These are phyloP conservation scores for Asarcornis scutulata DNA, from an alignment of 2,113 vertebrate species.

Conservation along the genomic window DNA sequence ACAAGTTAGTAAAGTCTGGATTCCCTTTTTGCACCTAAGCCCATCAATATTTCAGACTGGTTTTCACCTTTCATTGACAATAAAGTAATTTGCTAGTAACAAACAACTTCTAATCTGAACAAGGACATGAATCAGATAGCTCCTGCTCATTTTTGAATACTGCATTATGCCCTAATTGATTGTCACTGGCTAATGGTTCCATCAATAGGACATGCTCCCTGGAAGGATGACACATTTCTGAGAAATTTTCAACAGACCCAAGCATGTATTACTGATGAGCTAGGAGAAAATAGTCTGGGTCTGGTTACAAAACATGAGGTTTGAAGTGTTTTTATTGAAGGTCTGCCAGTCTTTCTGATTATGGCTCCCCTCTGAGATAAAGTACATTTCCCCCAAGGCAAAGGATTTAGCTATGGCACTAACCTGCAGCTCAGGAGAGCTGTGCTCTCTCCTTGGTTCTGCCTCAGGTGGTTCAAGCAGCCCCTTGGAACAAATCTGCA, in stretches of 20 bases:
- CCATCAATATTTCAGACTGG: not conserved
- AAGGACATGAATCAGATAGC: not conserved
- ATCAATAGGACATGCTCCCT: not conserved
- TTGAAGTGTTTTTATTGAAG: slow-evolving; percentile 10
- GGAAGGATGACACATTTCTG: not conserved
- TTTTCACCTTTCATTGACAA: slow-evolving; percentile 8
- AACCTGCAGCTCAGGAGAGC: not conserved
- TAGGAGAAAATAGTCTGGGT: not conserved
- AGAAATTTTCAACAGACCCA: not conserved
- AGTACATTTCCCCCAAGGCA: not conserved
- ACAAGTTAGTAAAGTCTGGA: not conserved
- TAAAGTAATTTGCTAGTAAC: not conserved
- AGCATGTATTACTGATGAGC: not conserved
- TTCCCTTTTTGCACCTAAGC: not conserved
- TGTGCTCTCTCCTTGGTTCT: not conserved
- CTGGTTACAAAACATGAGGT: not conserved
- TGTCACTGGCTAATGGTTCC: slow-evolving; percentile 25
- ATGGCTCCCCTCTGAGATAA: not conserved
- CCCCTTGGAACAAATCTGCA: not conserved
- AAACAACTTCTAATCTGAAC: not conserved
- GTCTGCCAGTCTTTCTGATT: not conserved
- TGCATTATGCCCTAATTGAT: slow-evolving; percentile 16
- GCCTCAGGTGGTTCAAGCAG: not conserved
- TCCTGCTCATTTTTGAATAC: slow-evolving; percentile 11
- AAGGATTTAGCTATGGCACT: not conserved